phyloP scores from a whole-genome alignment of 2,797 vertebrate species.

The Mallotus villosus region DNA sequence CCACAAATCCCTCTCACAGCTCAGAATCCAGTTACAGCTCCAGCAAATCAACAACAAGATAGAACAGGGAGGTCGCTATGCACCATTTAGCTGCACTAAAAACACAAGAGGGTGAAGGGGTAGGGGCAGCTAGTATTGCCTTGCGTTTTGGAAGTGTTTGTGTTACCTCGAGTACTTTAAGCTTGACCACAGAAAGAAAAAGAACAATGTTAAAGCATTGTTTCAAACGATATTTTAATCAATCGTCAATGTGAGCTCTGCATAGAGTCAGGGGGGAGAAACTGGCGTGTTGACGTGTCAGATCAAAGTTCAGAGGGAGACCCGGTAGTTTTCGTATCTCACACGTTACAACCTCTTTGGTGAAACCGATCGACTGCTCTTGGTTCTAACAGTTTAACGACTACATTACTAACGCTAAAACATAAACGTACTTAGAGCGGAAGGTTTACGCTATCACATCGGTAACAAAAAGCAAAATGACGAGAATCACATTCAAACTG shows the following conservation, averaged over 20 bases:
- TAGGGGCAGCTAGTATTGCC: too few species aligned
- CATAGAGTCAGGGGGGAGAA: background rate
- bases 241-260: too few species aligned
- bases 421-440: background rate
- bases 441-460: background rate
- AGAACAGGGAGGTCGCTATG: too few species aligned
- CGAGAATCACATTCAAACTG: background rate
- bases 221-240: background rate
- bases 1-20: too few species aligned
- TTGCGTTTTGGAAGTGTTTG: too few species aligned
- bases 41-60: too few species aligned
- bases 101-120: too few species aligned
- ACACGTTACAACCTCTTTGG: constrained; percentile 2
- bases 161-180: too few species aligned
- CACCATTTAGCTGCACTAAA: too few species aligned
- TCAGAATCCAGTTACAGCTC: too few species aligned
- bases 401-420: too few species aligned
- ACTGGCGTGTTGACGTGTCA: constrained; percentile 48
- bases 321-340: background rate
- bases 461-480: background rate
- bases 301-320: constrained; percentile 64
- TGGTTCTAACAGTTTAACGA: background rate
- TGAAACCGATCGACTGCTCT: constrained; percentile 3
- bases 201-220: background rate
- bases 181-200: background rate